These are phyloP conservation scores for Synodontis membranacea DNA, from an alignment of 2,113 vertebrate species.

Conservation along the genomic window DNA sequence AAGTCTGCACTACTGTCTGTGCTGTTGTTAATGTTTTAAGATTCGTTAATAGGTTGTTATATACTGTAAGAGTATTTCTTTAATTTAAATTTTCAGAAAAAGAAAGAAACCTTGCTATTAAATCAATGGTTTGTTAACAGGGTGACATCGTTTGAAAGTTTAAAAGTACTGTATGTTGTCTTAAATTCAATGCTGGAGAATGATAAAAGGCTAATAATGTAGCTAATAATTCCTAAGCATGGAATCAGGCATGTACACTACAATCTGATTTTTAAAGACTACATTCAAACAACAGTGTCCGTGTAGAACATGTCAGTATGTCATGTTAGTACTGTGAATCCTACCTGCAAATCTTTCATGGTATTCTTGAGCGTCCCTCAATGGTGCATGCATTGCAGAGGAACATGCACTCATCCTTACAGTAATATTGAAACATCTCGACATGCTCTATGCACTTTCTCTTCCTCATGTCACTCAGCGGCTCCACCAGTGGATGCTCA, in stretches of 20 bases:
- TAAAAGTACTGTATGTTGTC: neutral
- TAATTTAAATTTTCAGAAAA: too few species aligned
- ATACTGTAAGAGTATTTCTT: too few species aligned
- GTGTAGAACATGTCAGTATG: too few species aligned
- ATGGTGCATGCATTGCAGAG: conserved; percentile 74
- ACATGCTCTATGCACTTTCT: conserved; percentile 72
- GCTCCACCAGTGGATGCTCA: conserved; percentile 70
- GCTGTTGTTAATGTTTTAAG: too few species aligned
- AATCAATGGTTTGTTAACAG: too few species aligned
- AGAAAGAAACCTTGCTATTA: too few species aligned
- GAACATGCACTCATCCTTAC: conserved; percentile 66
- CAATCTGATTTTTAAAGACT: neutral
- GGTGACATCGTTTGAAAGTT: neutral
- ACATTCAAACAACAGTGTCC: neutral
- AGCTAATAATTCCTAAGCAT: neutral
- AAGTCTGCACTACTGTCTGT: neutral
- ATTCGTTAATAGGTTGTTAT: too few species aligned
- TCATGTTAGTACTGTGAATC: too few species aligned
- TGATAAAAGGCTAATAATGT: neutral
- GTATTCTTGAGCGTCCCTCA: conserved; percentile 72
- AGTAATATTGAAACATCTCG: conserved; percentile 74
- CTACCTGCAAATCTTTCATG: conserved; percentile 72
- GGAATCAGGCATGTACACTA: neutral
- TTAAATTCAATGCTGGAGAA: neutral
- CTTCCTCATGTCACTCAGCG: conserved; percentile 66